Conservation (phyloP, 1,140 invertebrate species). For the Polyergus mexicanus region DNA sequence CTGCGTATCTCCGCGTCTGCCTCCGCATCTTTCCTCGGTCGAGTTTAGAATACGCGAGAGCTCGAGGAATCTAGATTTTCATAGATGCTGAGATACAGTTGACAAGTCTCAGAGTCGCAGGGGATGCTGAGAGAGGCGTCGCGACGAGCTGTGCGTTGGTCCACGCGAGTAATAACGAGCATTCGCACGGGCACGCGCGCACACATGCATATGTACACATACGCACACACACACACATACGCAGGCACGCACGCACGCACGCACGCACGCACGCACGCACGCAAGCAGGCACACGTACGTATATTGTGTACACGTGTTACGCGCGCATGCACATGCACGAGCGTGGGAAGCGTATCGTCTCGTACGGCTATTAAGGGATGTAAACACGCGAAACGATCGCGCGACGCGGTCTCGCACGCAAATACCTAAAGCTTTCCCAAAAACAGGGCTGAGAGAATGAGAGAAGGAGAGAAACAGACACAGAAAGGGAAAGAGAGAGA, state of each 20-base stretch:
- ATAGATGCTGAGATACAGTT: background rate
- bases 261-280: background rate
- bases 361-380: background rate
- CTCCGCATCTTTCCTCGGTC: too few relatives aligned
- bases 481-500: slow-evolving; percentile 18
- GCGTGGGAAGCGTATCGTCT: background rate
- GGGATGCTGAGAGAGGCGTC: background rate
- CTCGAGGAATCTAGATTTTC: slow-evolving; percentile 16
- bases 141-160: background rate
- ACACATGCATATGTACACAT: too few relatives aligned
- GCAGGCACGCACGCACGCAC: background rate
- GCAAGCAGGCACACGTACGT: too few relatives aligned
- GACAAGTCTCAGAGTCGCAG: background rate
- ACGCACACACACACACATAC: too few relatives aligned
- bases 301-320: background rate
- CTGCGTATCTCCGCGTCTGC: background rate
- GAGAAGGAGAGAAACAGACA: background rate
- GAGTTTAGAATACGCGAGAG: background rate
- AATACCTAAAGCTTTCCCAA: slow-evolving; percentile 43
- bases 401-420: slow-evolving; percentile 1
- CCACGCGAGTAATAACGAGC: slow-evolving; percentile 1
- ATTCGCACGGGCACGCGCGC: background rate
- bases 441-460: background rate
- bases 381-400: slow-evolving; percentile 19
- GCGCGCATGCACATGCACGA: slow-evolving; percentile 44